Evolutionary conservation across 2,797 vertebrate species (phyloP), one percentile per base, ranked within the genome.

Genomic region (Salarias fasciatus): DNA sequence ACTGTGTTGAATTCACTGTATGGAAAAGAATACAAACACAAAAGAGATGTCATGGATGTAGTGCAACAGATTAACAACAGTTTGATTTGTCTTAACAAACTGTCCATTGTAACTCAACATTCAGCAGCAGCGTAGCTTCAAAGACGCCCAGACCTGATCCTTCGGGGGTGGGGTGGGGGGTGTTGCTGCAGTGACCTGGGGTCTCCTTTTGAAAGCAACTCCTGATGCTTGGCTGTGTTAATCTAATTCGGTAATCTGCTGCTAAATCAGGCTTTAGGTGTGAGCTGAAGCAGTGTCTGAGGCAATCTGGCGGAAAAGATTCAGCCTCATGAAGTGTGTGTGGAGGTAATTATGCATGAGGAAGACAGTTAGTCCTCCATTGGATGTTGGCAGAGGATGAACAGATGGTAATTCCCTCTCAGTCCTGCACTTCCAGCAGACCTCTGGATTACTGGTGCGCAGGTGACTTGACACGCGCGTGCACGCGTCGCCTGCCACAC

Each of bases 261-360:
- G 62, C 61, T 84, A 74, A 89, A 83, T 83, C 82, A 63, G 62
- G 63, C 52, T 80, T 72, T 63, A 72, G 41, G 58, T 75, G 58
- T 62, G 68, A 77, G 51, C 53, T 5, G 41, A 79, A 53, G 74
- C 72, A 62, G 63, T 7, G 38, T 60, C 54, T 66, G 62, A 64
- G 50, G 70, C 59, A 51, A 75, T 74, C 67, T 71, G 6, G 30
- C 41, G 52, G 40, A 75, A 63, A 61, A 63, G 56, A 74, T 49
- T 64, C 66, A 47, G 69, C 54, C 63, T 56, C 5, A 0, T 42
- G 45, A 57, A 68, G 57, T 61, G 70, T 69, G 54, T 75, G 54
- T 69, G 51, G 2, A 69, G 78, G 63, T 89, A 91, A 89, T 91
- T 88, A 89, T 79, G 72, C 80, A 80, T 79, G 75, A 85, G 77